Base-by-base conservation (phyloP, 1,140 invertebrate species). In the Brachionus rotundiformis region DNA sequence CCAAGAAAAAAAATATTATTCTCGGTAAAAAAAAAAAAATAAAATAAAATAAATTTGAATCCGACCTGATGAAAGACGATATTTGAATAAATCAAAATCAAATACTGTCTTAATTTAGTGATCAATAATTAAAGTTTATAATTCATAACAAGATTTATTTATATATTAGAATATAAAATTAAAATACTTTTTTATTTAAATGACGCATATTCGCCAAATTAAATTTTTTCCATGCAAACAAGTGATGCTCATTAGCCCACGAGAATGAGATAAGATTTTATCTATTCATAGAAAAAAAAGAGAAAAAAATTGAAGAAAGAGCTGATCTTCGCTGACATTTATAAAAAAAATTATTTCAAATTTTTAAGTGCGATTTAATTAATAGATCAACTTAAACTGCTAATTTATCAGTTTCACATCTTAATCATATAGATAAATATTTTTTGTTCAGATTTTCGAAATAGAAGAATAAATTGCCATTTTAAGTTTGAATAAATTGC, bases 381-480 rank as follows among this genome's bases (percentile, higher is more conserved):
- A 36, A 68, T 13, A 33, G 63, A 68, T 68, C 63, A 68, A 36
- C 63, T 68, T 68, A 68, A 36, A 68, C 63, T 68, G 63, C 63
- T 68, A 68, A 68, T 19, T 68, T 68, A 68, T 68, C 63, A 68
- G 31, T 68, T 68, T 33, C 31, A 11, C 63, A 19, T 23, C 33
- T 68, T 33, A 68, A 68, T 68, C 63, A 33, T 3, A 68, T 36
- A 68, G 19, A 68, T 68, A 68, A 68, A 68, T 68, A 68, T 68
- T 68, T 68, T 16, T 68, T 68, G 23, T 68, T 68, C 63, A 33
- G 63, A 39, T 68, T 68, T 63, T 63, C n/a, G 11, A 63, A 63
- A 63, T 29, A 33, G 61, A 54, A 19, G 13, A 63, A 63, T 63
- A 63, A 63, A 11, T 63, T 63, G 29, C 61, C 61, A 63, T 63